Evolutionary conservation across 2,888 invertebrate genomes (phyloP), one percentile per base, ranked within the genome.

Genomic region (Dryomyza anilis): DNA sequence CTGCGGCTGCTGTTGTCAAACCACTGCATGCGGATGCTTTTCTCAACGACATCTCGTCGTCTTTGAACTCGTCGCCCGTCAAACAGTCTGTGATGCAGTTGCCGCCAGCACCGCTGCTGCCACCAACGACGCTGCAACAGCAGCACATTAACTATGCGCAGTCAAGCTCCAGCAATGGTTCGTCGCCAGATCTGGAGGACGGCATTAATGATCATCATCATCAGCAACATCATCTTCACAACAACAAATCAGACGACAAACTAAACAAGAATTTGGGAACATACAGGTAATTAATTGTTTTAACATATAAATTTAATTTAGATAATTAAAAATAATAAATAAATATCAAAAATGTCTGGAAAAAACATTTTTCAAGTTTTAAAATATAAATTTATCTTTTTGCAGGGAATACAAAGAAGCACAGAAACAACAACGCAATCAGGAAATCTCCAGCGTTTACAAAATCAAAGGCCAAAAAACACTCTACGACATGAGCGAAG

Each of bases 351-450:
- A n/a, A n/a, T n/a, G n/a, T n/a, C n/a, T n/a, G n/a, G n/a, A n/a
- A n/a, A n/a, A n/a, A n/a, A n/a, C n/a, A n/a, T n/a, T n/a, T n/a
- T n/a, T n/a, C n/a, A n/a, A n/a, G n/a, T n/a, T n/a, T n/a, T n/a
- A n/a, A n/a, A n/a, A n/a, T n/a, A n/a, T n/a, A n/a, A n/a, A n/a
- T n/a, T n/a, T 39, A 3, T 39, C 3, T n/a, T 14, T 39, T 19
- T 85, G 89, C 56, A 79, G 93, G 84, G 94, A 94, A 86, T 94
- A 94, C 85, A 94, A 94, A 86, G 94, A 94, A 87, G 94, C 94
- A 65, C 83, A 94, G 79, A 90, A 91, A 82, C 92, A 92, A 76
- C 94, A 94, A 83, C 87, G 94, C 73, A 91, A 89, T 69, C 91
- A 91, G 83, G 93, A 93, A 80, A 86, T 86, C 53, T 85, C 85